These are phyloP conservation scores for Tetraneura akinire DNA, from an alignment of 1,140 invertebrate species.

Conservation along the genomic window DNA sequence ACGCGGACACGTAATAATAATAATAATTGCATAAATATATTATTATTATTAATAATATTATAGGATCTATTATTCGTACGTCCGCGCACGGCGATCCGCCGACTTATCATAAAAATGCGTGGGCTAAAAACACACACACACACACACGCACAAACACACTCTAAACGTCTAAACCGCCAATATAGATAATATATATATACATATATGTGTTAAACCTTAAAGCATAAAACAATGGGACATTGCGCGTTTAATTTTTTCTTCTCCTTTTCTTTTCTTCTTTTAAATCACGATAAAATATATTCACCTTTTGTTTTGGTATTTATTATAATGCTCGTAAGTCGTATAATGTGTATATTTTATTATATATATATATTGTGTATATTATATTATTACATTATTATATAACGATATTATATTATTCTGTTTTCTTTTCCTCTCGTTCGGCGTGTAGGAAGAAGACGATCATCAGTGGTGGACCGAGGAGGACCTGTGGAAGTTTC, in stretches of 20 bases:
- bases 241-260: conserved; percentile 9
- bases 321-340: no score
- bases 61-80: conserved; percentile 7
- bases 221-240: conserved; percentile 30
- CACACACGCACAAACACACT: not conserved
- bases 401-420: no score
- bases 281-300: conserved; percentile 49
- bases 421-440: not conserved
- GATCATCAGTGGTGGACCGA: conserved; percentile 51
- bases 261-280: not conserved
- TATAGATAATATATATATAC: no score
- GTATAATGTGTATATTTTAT: no score
- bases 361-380: no score
- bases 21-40: not conserved
- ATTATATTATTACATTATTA: no score
- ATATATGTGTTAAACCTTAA: conserved; percentile 16
- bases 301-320: conserved; percentile 51
- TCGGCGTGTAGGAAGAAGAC: conserved; percentile 48
- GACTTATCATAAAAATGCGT: conserved; percentile 38
- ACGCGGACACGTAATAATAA: not conserved
- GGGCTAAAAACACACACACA: conserved; percentile 30
- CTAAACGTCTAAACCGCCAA: conserved; percentile 28
- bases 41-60: not conserved
- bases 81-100: conserved; percentile 1
- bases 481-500: conserved; percentile 63